Evolutionary conservation across 2,888 invertebrate species (phyloP), one percentile per base, ranked within the genome.

Genomic region (Cephus pygmeus): DNA sequence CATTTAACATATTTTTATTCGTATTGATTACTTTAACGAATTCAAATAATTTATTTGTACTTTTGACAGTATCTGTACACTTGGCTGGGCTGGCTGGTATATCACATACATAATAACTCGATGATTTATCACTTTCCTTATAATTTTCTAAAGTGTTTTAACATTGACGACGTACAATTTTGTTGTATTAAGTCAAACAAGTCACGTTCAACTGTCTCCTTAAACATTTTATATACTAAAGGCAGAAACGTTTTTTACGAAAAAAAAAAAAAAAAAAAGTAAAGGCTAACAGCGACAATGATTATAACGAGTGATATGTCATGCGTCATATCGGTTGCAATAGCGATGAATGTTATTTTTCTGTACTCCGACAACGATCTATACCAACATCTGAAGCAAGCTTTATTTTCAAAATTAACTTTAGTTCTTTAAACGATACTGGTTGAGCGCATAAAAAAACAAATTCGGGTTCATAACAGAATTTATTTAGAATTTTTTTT

Each of bases 41-140:
- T 56, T 56, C 23, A 56, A 56, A 56, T 56, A 56, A 56, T 73
- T 75, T 40, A 81, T 81, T 81, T 81, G 81, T 81, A 81, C 81
- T 81, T 68, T 81, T 79, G 68, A 74, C 79, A 79, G 80, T 81
- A 77, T 79, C 30, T 77, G 40, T 71, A 78, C 74, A 75, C 74
- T 79, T 76, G 75, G 76, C 56, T 76, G 80, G 30, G 15, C 73
- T 77, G 15, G 76, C 30, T 78, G 77, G 2, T 56, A 23, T 56
- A 56, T 56, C 56, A 56, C 56, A 56, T 56, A 56, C 56, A 56
- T 56, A 40, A 40, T 40, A 56, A 56, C 56, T 56, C 56, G 56
- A 56, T 56, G 56, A 56, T 56, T 56, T 56, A 56, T 56, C 56
- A 56, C 56, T 56, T 56, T 56, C 2, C 56, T 56, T 56, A 56